Evolutionary conservation across 1,140 invertebrate genomes (phyloP).

Genomic region (Rhysida immarginata): DNA sequence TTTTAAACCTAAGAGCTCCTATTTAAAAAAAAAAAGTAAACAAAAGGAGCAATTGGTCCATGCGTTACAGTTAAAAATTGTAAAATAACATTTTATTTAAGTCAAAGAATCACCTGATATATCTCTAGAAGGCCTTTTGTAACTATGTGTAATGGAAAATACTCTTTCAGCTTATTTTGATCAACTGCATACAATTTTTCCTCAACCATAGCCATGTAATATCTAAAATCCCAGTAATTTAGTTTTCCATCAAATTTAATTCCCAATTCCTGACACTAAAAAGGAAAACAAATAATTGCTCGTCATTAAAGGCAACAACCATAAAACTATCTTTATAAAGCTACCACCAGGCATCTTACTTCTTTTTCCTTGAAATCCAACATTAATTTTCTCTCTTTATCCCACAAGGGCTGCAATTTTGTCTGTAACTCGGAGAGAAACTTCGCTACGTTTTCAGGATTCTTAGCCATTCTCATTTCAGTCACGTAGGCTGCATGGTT

Average conservation of each 20-base stretch:
- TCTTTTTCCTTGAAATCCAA: constrained; percentile 36
- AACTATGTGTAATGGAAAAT: constrained; percentile 37
- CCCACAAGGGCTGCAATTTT: constrained; percentile 33
- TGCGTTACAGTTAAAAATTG: too few species aligned
- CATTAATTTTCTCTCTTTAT: constrained; percentile 31
- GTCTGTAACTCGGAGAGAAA: constrained; percentile 33
- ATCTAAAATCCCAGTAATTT: constrained; percentile 36
- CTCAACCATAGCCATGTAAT: constrained; percentile 35
- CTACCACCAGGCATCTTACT: constrained; percentile 20
- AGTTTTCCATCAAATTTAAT: constrained; percentile 32
- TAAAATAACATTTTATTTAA: too few species aligned
- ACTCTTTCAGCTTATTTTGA: constrained; percentile 35
- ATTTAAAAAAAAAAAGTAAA: constrained; percentile 7
- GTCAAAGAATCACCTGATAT: constrained; percentile 37
- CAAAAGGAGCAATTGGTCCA: too few species aligned
- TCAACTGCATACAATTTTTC: constrained; percentile 37
- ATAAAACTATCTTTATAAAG: background rate
- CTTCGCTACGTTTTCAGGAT: constrained; percentile 30
- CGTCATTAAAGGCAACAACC: background rate
- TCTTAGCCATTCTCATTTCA: constrained; percentile 39
- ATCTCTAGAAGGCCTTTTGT: constrained; percentile 36
- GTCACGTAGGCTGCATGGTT: constrained; percentile 36
- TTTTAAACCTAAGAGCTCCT: constrained; percentile 34
- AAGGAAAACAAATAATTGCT: constrained; percentile 10
- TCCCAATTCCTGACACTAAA: constrained; percentile 33